A percentile compares a stretch with the other conserved stretches of the same genome.
Conservation (phyloP, 2,113 vertebrate genomes). For the Antigone vipio region DNA sequence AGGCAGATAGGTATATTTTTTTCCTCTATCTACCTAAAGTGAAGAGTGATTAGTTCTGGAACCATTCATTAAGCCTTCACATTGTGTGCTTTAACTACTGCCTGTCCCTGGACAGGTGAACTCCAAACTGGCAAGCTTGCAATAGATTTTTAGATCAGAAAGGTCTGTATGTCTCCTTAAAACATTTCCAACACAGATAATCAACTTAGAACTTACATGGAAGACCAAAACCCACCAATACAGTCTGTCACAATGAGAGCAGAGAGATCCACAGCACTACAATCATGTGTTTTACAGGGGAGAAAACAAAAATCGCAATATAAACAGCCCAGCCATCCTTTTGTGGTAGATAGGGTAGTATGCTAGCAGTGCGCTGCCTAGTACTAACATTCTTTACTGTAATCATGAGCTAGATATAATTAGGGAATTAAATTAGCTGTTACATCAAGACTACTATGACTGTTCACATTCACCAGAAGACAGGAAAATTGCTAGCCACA, state of each 20-base stretch:
- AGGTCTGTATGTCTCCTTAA: neutral
- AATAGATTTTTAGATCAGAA: neutral
- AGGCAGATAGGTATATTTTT: neutral
- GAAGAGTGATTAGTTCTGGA: neutral
- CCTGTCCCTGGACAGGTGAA: neutral
- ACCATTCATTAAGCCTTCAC: neutral
- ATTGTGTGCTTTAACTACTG: neutral
- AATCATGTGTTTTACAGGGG: neutral
- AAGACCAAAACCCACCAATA: neutral
- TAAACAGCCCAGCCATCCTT: neutral
- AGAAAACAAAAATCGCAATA: neutral
- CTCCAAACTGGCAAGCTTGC: neutral
- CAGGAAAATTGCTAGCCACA: neutral
- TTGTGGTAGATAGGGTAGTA: neutral
- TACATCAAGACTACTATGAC: neutral
- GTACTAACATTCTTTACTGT: neutral
- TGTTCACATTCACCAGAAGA: neutral
- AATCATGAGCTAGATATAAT: neutral
- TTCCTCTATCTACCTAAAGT: neutral
- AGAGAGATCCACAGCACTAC: neutral
- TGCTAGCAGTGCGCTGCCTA: neutral
- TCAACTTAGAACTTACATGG: neutral
- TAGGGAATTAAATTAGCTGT: neutral
- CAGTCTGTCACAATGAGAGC: neutral
- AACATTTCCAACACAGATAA: neutral